Percentiles rank a stretch among this genome's conserved stretches.
These are phyloP conservation scores for Syngnathoides biaculeatus DNA, from an alignment of 2,113 vertebrate genomes.

Conservation along the genomic window DNA sequence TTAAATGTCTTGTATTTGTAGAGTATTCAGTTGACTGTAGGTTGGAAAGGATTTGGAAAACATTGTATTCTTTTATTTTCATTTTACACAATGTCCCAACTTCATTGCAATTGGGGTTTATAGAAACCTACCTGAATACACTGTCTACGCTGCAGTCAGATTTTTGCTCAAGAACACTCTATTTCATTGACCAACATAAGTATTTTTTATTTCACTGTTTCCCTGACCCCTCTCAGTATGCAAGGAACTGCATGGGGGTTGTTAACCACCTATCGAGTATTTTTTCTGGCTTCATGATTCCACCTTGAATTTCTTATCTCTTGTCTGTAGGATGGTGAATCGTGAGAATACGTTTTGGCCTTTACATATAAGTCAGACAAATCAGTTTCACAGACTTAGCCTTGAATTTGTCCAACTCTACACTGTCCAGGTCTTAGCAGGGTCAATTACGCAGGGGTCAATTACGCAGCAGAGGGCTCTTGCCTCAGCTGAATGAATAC, in stretches of 20 bases:
- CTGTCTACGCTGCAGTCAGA: not conserved
- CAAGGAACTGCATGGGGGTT: not conserved
- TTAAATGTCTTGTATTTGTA: no score
- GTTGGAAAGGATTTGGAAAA: no score
- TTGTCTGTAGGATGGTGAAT: not conserved
- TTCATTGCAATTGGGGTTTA: no score
- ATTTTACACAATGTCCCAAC: no score
- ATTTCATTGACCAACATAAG: not conserved
- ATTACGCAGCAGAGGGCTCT: conserved; percentile 10
- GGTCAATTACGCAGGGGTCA: conserved; percentile 35
- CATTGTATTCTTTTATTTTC: no score
- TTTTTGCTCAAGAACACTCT: not conserved
- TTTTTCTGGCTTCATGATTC: not conserved
- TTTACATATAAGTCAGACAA: not conserved
- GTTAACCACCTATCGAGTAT: not conserved
- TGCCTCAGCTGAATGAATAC: conserved; percentile 36
- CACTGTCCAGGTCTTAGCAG: not conserved
- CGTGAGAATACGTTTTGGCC: not conserved
- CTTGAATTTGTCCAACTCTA: not conserved
- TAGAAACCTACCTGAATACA: no score
- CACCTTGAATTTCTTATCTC: not conserved
- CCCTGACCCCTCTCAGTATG: not conserved
- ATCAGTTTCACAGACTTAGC: not conserved
- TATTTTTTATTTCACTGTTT: not conserved
- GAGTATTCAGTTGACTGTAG: no score